phyloP scores from a whole-genome alignment of 64 coral and sea anemone genomes.

The Porites australiensis region DNA sequence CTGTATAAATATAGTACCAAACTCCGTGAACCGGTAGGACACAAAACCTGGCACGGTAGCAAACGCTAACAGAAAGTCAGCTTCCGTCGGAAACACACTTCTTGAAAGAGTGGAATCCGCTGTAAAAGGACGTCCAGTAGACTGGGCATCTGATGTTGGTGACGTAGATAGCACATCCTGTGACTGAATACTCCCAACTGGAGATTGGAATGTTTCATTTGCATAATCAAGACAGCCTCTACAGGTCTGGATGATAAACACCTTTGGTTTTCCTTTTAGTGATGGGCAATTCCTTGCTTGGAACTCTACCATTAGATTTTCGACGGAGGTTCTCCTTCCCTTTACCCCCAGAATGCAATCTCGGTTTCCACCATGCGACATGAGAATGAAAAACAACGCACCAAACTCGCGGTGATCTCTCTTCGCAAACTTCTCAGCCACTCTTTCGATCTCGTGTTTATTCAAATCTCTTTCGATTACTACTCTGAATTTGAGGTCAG shows the following conservation, averaged over 20 bases:
- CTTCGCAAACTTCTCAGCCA: not conserved
- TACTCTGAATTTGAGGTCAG: constrained; percentile 16
- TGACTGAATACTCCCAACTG: not conserved
- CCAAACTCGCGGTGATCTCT: constrained; percentile 23
- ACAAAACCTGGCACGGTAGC: constrained; percentile 15
- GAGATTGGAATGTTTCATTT: not conserved
- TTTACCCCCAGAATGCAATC: constrained; percentile 44
- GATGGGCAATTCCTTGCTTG: constrained; percentile 4
- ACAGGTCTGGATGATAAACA: constrained; percentile 62
- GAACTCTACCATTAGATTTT: constrained; percentile 45
- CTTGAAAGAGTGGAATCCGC: constrained; percentile 12
- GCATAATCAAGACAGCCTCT: not conserved
- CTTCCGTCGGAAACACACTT: constrained; percentile 4
- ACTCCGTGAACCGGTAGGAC: not conserved
- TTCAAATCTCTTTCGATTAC: constrained; percentile 23
- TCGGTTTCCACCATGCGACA: constrained; percentile 54
- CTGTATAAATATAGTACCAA: constrained; percentile 5
- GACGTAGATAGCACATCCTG: not conserved
- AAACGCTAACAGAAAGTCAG: constrained; percentile 41
- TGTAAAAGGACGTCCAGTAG: not conserved
- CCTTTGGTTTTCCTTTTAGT: constrained; percentile 58
- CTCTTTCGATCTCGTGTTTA: not conserved
- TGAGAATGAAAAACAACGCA: constrained; percentile 57
- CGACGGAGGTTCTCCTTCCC: not conserved
- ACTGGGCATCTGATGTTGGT: not conserved